Evolutionary conservation across 2,888 invertebrate genomes (phyloP).

Genomic region (Limnephilus auricula): DNA sequence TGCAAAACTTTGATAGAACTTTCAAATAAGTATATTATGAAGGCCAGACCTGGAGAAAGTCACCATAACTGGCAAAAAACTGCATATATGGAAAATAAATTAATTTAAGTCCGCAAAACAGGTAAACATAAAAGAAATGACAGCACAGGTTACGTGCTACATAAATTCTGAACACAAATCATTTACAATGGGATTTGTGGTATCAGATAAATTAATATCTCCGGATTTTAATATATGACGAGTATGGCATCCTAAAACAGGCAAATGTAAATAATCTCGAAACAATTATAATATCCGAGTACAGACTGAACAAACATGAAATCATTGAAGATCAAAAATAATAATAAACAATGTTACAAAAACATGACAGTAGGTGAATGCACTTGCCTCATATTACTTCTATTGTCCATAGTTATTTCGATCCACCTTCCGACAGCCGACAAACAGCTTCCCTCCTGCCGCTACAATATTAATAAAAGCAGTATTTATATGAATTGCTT

Average conservation of each 20-base stretch:
- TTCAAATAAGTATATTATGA: background rate
- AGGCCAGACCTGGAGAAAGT: background rate
- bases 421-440: background rate
- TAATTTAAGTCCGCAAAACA: background rate
- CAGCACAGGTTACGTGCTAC: background rate
- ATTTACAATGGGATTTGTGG: background rate
- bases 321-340: constrained; percentile 11
- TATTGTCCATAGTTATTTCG: constrained; percentile 70
- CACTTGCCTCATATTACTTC: constrained; percentile 75
- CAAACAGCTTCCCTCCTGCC: background rate
- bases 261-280: background rate
- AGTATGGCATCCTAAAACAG: background rate
- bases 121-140: background rate
- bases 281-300: background rate
- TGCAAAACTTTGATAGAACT: background rate
- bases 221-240: background rate
- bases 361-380: constrained; percentile 53
- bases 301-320: constrained; percentile 6
- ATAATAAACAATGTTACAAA: constrained; percentile 15
- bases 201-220: background rate
- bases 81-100: background rate
- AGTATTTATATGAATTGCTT: constrained; percentile 20
- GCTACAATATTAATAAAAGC: constrained; percentile 24
- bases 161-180: background rate
- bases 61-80: background rate